A percentile compares a stretch with the other conserved stretches of the same genome.
phyloP scores from a whole-genome alignment of 2,797 vertebrate species.

The Dicrostonyx torquatus region DNA sequence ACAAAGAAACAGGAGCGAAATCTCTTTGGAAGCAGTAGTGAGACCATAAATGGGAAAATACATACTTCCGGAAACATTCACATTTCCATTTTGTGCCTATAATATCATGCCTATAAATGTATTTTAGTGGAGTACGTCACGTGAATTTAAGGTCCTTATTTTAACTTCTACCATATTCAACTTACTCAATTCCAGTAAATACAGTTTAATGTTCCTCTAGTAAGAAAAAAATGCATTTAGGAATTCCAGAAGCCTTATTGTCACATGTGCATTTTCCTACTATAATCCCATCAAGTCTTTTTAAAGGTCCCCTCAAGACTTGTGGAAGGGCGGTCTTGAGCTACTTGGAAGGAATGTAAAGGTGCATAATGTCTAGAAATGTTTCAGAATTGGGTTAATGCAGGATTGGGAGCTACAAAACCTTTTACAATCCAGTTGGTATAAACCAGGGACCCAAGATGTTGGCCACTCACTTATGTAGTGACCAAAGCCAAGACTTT shows the following conservation, averaged over 20 bases:
- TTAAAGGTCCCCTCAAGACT: background rate
- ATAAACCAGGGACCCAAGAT: background rate
- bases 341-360: background rate
- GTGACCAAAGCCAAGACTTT: background rate
- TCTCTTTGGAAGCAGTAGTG: slow-evolving; percentile 23
- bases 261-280: slow-evolving; percentile 43
- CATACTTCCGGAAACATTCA: background rate
- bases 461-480: background rate
- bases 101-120: background rate
- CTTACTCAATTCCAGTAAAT: slow-evolving; percentile 40
- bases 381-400: background rate
- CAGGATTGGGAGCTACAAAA: background rate
- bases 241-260: background rate
- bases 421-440: background rate
- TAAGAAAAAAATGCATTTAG: slow-evolving; percentile 34
- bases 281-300: background rate
- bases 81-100: slow-evolving; percentile 1
- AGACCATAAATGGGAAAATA: slow-evolving; percentile 12
- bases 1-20: background rate
- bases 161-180: slow-evolving; percentile 26
- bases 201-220: background rate
- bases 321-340: background rate
- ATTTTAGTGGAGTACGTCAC: slow-evolving; percentile 33
- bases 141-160: slow-evolving; percentile 31
- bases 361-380: background rate